Conservation (phyloP, 2,888 invertebrate genomes). For the Lepidochrysops patricia region DNA sequence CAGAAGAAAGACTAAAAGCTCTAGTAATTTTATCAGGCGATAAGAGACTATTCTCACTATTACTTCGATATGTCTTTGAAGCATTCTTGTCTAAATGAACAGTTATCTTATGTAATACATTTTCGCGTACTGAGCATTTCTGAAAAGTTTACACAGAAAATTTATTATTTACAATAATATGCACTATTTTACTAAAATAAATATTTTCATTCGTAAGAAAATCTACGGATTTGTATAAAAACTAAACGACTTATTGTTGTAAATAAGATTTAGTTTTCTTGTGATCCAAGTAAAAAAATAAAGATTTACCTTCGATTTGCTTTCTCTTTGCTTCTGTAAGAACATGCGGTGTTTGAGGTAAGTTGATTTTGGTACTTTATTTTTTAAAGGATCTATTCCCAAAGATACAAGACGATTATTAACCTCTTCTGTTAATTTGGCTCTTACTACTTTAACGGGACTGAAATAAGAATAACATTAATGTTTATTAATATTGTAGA, state of each 20-base stretch:
- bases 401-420: constrained; percentile 71
- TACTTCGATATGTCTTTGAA: constrained; percentile 31
- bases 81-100: constrained; percentile 56
- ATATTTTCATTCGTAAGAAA: too few relatives aligned
- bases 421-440: constrained; percentile 66
- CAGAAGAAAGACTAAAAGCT: constrained; percentile 52
- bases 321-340: constrained; percentile 72
- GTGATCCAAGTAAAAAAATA: not conserved
- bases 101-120: constrained; percentile 58
- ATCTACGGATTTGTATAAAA: too few relatives aligned
- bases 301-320: constrained; percentile 75
- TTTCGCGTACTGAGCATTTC: constrained; percentile 65
- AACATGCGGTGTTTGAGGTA: constrained; percentile 74
- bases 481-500: not conserved
- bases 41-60: constrained; percentile 33
- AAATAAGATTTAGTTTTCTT: not conserved
- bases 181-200: too few relatives aligned
- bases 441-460: constrained; percentile 54
- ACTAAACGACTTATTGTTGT: constrained; percentile 11
- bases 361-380: constrained; percentile 68
- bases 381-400: constrained; percentile 78
- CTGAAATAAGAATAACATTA: constrained; percentile 32
- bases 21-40: constrained; percentile 41
- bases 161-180: too few relatives aligned
- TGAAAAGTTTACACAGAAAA: constrained; percentile 41